These are phyloP conservation scores for Oligia latruncula DNA, from an alignment of 2,888 invertebrate genomes.

Conservation along the genomic window DNA sequence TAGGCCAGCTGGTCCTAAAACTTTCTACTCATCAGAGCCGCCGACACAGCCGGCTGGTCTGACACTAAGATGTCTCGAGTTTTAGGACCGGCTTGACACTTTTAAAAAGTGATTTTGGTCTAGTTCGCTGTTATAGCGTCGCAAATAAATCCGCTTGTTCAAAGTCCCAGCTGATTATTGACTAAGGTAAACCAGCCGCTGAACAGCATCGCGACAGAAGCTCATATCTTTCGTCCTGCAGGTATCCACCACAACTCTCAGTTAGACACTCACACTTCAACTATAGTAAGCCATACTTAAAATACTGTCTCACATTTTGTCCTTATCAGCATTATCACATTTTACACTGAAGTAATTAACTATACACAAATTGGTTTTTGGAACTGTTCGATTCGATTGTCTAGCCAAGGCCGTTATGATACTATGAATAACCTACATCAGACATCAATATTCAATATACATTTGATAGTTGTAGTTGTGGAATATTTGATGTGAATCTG, in stretches of 20 bases:
- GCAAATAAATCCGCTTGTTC: constrained; percentile 47
- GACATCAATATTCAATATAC: constrained; percentile 1
- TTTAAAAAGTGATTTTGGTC: constrained; percentile 12
- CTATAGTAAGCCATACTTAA: constrained; percentile 51
- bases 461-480: too few relatives aligned
- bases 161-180: constrained; percentile 65
- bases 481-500: constrained; percentile 9
- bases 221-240: constrained; percentile 36
- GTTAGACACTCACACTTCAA: constrained; percentile 33
- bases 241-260: constrained; percentile 22
- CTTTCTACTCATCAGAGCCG: too few relatives aligned
- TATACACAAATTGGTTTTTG: constrained; percentile 39
- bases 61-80: too few relatives aligned
- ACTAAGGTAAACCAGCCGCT: constrained; percentile 64
- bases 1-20: neutral
- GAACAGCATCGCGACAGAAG: constrained; percentile 45
- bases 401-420: constrained; percentile 14
- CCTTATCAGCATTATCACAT: constrained; percentile 58
- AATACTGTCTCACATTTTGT: constrained; percentile 62
- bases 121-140: constrained; percentile 13
- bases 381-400: constrained; percentile 35
- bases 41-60: neutral
- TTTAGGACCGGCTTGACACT: neutral
- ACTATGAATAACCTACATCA: constrained; percentile 17
- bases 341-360: constrained; percentile 58